phyloP scores from a whole-genome alignment of 1,140 invertebrate genomes.

The Meloidogyne exigua region DNA sequence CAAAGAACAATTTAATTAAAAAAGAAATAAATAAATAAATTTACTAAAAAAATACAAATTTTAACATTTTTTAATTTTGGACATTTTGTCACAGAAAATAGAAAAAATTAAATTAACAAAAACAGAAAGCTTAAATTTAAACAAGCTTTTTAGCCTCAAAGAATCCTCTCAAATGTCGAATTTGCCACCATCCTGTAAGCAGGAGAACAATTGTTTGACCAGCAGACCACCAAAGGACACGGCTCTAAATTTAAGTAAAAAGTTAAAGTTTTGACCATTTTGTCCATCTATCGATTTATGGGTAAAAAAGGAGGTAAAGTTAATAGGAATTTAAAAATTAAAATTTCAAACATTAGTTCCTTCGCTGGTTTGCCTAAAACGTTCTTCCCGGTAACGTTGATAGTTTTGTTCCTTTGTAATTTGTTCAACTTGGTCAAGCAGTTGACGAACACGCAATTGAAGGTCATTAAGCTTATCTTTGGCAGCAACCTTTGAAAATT shows the following conservation, averaged over 20 bases:
- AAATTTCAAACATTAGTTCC: constrained; percentile 81
- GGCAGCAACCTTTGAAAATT: constrained; percentile 76
- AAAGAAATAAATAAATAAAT: too few relatives aligned
- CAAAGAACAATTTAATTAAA: too few relatives aligned
- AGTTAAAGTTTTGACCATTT: too few relatives aligned
- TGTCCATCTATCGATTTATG: too few relatives aligned
- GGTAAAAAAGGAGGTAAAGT: too few relatives aligned
- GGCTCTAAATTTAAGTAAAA: constrained; percentile 65
- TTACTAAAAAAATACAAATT: not conserved
- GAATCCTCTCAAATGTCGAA: constrained; percentile 97
- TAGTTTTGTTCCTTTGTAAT: constrained; percentile 99
- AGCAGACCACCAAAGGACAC: constrained; percentile 91
- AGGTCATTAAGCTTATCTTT: constrained; percentile 95
- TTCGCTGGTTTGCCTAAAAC: constrained; percentile 93
- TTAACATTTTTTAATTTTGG: not conserved
- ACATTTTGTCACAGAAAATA: too few relatives aligned
- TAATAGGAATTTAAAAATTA: not conserved
- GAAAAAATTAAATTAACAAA: constrained; percentile 4
- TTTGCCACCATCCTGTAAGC: constrained; percentile 94
- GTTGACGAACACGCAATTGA: constrained; percentile 87
- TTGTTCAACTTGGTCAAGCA: constrained; percentile 96
- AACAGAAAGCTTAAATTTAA: constrained; percentile 67
- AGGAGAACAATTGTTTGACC: constrained; percentile 85
- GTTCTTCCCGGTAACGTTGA: constrained; percentile 95
- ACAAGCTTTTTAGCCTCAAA: constrained; percentile 99